phyloP scores from a whole-genome alignment of 2,797 vertebrate genomes.

The Naso thynnoides region DNA sequence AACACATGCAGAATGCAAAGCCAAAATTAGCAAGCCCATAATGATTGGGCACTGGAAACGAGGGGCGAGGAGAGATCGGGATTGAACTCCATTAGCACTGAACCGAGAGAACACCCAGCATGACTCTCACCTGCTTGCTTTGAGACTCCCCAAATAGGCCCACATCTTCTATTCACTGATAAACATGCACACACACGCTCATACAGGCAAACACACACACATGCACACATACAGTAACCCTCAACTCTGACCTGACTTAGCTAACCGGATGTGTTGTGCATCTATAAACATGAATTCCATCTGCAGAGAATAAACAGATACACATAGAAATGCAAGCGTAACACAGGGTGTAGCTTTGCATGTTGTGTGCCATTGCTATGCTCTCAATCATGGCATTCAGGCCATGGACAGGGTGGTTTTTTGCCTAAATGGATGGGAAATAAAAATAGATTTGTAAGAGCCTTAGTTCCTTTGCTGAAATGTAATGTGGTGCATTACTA shows the following conservation, averaged over 20 bases:
- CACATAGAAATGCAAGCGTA: constrained; percentile 48
- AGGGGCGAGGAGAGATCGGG: constrained; percentile 42
- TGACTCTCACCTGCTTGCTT: constrained; percentile 70
- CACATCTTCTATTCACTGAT: constrained; percentile 59
- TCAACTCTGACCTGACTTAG: constrained; percentile 71
- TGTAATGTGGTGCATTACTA: constrained; percentile 32
- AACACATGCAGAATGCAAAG: constrained; percentile 31
- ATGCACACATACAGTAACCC: constrained; percentile 51
- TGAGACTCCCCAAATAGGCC: constrained; percentile 60
- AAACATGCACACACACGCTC: constrained; percentile 60
- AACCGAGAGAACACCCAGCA: constrained; percentile 72
- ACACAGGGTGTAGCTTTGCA: constrained; percentile 32
- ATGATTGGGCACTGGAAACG: constrained; percentile 57
- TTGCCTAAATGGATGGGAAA: constrained; percentile 49
- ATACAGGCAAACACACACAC: constrained; percentile 28
- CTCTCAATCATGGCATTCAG: constrained; percentile 46
- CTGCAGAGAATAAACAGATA: constrained; percentile 61
- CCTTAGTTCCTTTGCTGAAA: constrained; percentile 20
- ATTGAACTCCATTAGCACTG: constrained; percentile 77
- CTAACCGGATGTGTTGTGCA: constrained; percentile 72
- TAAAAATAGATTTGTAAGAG: constrained; percentile 52
- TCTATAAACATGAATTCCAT: constrained; percentile 69
- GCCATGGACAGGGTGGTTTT: constrained; percentile 40
- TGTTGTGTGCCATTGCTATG: constrained; percentile 40
- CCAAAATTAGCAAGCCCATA: constrained; percentile 63